Conservation (phyloP, 2,113 vertebrate species). For the Talpa occidentalis region DNA sequence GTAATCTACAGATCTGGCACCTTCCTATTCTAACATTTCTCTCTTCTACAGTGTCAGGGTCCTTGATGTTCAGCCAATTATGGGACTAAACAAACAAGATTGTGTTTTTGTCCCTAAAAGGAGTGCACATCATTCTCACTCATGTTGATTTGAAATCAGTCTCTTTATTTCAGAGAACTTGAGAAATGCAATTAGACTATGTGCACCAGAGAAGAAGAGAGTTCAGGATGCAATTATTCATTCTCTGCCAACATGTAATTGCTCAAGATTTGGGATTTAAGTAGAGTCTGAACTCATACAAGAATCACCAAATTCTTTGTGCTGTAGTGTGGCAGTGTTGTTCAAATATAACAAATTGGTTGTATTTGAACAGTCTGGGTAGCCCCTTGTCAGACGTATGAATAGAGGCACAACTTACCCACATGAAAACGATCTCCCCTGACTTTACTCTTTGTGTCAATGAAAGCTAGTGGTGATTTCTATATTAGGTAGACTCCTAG, state of each 20-base stretch:
- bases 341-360: neutral
- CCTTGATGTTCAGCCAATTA: neutral
- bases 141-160: neutral
- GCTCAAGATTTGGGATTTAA: neutral
- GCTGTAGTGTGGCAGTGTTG: neutral
- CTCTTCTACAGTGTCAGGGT: neutral
- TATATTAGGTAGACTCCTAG: neutral
- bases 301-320: neutral
- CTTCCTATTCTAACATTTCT: neutral
- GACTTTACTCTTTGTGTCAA: neutral
- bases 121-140: neutral
- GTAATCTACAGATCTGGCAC: neutral
- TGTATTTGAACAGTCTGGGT: neutral
- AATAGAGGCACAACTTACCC: neutral
- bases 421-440: neutral
- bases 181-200: neutral
- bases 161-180: neutral
- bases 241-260: neutral
- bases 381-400: neutral
- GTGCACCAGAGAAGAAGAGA: neutral
- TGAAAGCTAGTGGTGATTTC: neutral
- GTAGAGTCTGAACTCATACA: neutral
- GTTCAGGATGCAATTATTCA: neutral
- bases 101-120: neutral
- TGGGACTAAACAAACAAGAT: neutral